phyloP scores from a whole-genome alignment of 2,888 invertebrate genomes.

The Physocephala rufipes region DNA sequence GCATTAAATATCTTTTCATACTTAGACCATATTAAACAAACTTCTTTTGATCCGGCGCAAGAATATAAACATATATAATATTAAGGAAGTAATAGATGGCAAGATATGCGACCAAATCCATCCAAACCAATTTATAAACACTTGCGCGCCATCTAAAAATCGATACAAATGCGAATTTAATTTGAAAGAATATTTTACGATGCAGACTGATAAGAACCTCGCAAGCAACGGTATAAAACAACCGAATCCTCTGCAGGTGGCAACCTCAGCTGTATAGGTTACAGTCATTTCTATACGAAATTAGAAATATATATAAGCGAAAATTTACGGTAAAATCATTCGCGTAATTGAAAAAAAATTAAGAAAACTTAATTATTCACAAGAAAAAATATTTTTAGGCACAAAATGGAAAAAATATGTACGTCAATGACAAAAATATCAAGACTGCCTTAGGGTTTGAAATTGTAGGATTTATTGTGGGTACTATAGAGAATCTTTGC shows the following conservation, averaged over 20 bases:
- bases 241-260: constrained; percentile 47
- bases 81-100: constrained; percentile 73
- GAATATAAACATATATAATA: constrained; percentile 45
- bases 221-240: constrained; percentile 49
- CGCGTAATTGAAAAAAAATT: background rate
- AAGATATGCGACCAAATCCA: constrained; percentile 81
- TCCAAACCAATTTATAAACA: constrained; percentile 92
- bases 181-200: background rate
- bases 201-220: constrained; percentile 42
- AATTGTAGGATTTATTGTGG: too few relatives aligned
- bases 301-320: background rate
- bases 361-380: background rate
- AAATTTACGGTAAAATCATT: background rate
- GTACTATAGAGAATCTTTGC: too few relatives aligned
- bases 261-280: constrained; percentile 50
- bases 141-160: constrained; percentile 87
- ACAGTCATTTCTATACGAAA: constrained; percentile 48
- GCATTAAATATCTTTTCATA: background rate
- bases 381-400: too few relatives aligned
- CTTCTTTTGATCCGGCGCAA: constrained; percentile 44
- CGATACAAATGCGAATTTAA: background rate
- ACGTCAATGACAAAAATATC: too few relatives aligned
- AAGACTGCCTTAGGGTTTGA: too few relatives aligned
- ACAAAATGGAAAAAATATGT: too few relatives aligned
- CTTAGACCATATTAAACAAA: constrained; percentile 37